Base-by-base conservation (phyloP, 2,797 vertebrate species). In the Cyclopterus lumpus region DNA sequence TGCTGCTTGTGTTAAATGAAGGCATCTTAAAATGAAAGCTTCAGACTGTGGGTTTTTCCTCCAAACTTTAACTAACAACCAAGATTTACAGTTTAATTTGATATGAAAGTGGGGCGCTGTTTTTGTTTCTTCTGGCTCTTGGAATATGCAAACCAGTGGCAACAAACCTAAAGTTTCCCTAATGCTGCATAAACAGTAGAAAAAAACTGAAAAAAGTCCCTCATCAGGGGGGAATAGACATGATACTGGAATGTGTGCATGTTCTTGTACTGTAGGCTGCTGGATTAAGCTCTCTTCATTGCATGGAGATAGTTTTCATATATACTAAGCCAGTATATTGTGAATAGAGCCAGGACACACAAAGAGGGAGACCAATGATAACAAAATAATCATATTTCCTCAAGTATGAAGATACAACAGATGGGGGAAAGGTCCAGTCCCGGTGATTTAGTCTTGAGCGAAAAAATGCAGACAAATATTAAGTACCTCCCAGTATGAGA, bases 101-200 rank as follows among this genome's bases (percentile, higher is more conserved):
- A 79, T 42, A 58, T 58, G 48, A 61, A 63, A 62, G 18, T 49
- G 7, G 26, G 9, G 6, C 2, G 5, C 57, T 67, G 28, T 68
- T 82, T 63, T 66, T 15, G 36, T 79, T 51, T 67, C 65, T 36
- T 70, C 53, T 67, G 3, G 30, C 36, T 57, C 70, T 67, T 48
- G 69, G 63, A 55, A 75, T 81, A 53, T 49, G 22, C 54, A 67
- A 78, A 63, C 51, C 69, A 70, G 57, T 53, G 32, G 53, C 57
- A 72, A 71, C 55, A 71, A 70, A 83, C 63, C 11, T 32, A 16
- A 77, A 6, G 40, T 79, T 79, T 67, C 58, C 54, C 64, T 75
- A 88, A 87, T 77, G 49, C 71, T 81, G 62, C 70, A 72, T 62
- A 81, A 88, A 90, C 77, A 87, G 58, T 15, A 34, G 24, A 61